Conservation (phyloP, 2,113 vertebrate species). For the mouse (Mus musculus) region GRCm39 chrX:59939001-59939500, state of each 20-base stretch:
- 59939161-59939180: not conserved
- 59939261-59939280: conserved; percentile 77
- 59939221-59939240: conserved; percentile 67
- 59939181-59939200: conserved; percentile 79
- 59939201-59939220: conserved; percentile 79
- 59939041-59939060: conserved; percentile 35
- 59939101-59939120: conserved; percentile 20
- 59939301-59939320: conserved; percentile 53
- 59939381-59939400: conserved; percentile 51
- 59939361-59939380: not conserved
- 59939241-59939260: conserved; percentile 79
- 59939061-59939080: conserved; percentile 51
- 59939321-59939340: conserved; percentile 45
- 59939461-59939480: not conserved
- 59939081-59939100: not conserved
- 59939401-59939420: conserved; percentile 3
- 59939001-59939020: not conserved
- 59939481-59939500: not conserved
- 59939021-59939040: conserved; percentile 13
- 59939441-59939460: not conserved
- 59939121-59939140: not conserved
- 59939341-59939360: not conserved
- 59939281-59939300: conserved; percentile 69
- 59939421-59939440: not conserved
- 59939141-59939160: not conserved